These are phyloP conservation scores for Oxygymnocypris stewartii DNA, from an alignment of 2,113 vertebrate species.

Conservation along the genomic window DNA sequence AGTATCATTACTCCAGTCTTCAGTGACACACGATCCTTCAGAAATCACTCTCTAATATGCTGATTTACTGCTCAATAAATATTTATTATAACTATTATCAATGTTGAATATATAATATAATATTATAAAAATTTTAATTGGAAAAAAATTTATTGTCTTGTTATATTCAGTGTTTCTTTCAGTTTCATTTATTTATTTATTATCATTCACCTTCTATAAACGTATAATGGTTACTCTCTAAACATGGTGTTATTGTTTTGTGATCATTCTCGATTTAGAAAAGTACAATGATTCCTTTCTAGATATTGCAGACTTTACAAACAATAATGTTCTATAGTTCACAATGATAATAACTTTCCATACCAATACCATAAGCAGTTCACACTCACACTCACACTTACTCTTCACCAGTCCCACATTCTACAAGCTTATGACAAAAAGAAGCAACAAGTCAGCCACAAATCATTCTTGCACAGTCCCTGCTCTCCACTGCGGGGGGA, in stretches of 20 bases:
- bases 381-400: neutral
- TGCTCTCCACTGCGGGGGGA: slow-evolving; percentile 26
- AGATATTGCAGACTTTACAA: neutral
- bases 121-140: too few relatives aligned
- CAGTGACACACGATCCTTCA: too few relatives aligned
- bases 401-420: neutral
- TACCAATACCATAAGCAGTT: neutral
- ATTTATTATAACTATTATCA: neutral
- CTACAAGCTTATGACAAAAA: neutral
- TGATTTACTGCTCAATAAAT: neutral
- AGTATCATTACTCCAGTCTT: too few relatives aligned
- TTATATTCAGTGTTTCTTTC: too few relatives aligned
- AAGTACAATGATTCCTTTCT: neutral
- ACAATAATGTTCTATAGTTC: neutral
- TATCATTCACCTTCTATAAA: neutral
- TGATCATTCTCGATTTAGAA: neutral
- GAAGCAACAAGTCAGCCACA: neutral
- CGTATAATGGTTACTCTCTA: neutral
- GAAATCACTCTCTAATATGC: neutral
- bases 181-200: neutral
- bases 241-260: neutral
- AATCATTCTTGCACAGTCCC: neutral
- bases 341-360: neutral
- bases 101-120: too few relatives aligned
- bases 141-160: too few relatives aligned